A percentile compares a stretch with the other conserved stretches of the same genome.
Conservation (phyloP, 2,888 invertebrate species). For the Orthosia incerta region DNA sequence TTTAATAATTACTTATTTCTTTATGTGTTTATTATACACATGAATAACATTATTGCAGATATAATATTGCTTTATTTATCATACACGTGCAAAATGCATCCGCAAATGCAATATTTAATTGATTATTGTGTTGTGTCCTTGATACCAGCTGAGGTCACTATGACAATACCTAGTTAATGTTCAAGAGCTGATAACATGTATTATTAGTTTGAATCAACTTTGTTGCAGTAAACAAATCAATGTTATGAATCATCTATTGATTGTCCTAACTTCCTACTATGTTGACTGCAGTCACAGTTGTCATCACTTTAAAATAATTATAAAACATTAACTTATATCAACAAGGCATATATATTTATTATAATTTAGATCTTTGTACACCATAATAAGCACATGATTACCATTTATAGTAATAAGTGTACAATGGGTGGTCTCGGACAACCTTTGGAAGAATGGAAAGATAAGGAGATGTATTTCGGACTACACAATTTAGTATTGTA, state of each 20-base stretch:
- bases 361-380: too few species aligned
- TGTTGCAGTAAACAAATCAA: neutral
- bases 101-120: too few species aligned
- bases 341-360: neutral
- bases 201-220: neutral
- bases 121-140: neutral
- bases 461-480: too few species aligned
- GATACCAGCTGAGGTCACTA: neutral
- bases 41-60: neutral
- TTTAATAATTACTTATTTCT: too few species aligned
- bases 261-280: neutral
- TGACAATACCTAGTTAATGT: neutral
- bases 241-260: neutral
- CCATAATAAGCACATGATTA: too few species aligned
- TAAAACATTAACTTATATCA: neutral
- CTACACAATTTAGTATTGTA: too few species aligned
- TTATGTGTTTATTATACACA: neutral
- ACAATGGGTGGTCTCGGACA: too few species aligned
- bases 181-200: slow-evolving; percentile 23
- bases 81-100: neutral
- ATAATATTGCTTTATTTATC: neutral
- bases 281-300: neutral
- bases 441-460: too few species aligned
- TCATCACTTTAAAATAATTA: neutral
- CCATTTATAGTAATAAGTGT: too few species aligned